Evolutionary conservation across 2,113 vertebrate genomes (phyloP).

Genomic region (Leptobrachium ailaonicum): DNA sequence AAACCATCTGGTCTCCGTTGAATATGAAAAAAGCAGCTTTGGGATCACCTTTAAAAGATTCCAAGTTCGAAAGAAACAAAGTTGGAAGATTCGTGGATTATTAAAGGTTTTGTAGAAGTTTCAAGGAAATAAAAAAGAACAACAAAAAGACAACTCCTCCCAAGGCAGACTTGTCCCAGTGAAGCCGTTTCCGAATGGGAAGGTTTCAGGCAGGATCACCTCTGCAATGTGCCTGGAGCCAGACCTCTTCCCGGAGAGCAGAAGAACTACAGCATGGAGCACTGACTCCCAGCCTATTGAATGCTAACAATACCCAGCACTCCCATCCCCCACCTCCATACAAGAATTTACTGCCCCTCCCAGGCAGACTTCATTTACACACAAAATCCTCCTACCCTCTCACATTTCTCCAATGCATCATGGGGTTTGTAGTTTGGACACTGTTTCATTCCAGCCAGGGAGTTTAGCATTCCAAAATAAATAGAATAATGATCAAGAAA

Average conservation of each 20-base stretch:
- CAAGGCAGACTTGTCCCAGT: background rate
- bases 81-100: background rate
- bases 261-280: conserved; percentile 33
- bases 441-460: conserved; percentile 6
- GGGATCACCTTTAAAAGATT: conserved; percentile 35
- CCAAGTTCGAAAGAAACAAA: conserved; percentile 29
- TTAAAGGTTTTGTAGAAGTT: background rate
- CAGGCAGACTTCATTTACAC: conserved; percentile 39
- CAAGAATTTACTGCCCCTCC: conserved; percentile 47
- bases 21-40: conserved; percentile 8
- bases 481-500: background rate
- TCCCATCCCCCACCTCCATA: conserved; percentile 43
- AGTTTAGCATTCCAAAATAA: background rate
- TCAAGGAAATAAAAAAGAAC: background rate
- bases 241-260: conserved; percentile 22
- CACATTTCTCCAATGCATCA: conserved; percentile 43
- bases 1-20: conserved; percentile 39
- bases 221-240: conserved; percentile 21
- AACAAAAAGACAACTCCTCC: background rate
- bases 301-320: conserved; percentile 38
- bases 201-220: background rate
- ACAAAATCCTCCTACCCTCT: conserved; percentile 33
- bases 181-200: conserved; percentile 1
- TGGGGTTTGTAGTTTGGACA: conserved; percentile 42
- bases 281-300: conserved; percentile 36